Evolutionary conservation across 2,797 vertebrate species (phyloP), one percentile per base, ranked within the genome.

Genomic region (Anolis apletophallus): DNA sequence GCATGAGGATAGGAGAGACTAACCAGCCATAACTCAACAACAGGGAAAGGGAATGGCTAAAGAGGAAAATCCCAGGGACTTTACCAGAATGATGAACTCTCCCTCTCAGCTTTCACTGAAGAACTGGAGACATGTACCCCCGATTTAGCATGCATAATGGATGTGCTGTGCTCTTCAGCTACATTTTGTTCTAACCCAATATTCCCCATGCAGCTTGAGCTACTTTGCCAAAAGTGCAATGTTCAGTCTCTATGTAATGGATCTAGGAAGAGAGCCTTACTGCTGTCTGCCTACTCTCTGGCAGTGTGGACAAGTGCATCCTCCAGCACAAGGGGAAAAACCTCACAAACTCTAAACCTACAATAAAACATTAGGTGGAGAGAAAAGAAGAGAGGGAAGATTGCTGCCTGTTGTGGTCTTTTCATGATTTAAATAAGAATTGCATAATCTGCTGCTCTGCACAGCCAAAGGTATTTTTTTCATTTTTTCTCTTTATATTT

Each of bases 281-380:
- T 40, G 79, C 34, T 57, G 50, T 36, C 57, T 87, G 72, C 80
- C 61, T 76, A 40, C 54, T 57, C 73, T 86, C 36, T 29, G 69
- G 59, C 21, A 75, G 36, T 11, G n/a, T 46, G 29, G 23, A 68
- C 19, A 40, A 34, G 50, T 32, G 19, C 19, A 55, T 21, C 69
- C 26, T 67, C 17, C 40, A 64, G 55, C 55, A 29, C 6, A 36
- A 4, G 46, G 57, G 13, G 72, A 23, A 9, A 75, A 59, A 74
- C 34, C 9, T 36, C 36, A 21, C 50, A 54, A 5, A 69, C 5
- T 23, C 29, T 7, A 80, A 32, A 10, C 16, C 12, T 74, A 81
- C 55, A 59, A 74, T 34, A 1, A 21, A 17, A 11, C 29, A 61
- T 69, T 50, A 68, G 67, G 10, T 3, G 54, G 26, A 57, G 29